phyloP scores from a whole-genome alignment of 2,888 invertebrate genomes.

The Epistrophella euchroma region DNA sequence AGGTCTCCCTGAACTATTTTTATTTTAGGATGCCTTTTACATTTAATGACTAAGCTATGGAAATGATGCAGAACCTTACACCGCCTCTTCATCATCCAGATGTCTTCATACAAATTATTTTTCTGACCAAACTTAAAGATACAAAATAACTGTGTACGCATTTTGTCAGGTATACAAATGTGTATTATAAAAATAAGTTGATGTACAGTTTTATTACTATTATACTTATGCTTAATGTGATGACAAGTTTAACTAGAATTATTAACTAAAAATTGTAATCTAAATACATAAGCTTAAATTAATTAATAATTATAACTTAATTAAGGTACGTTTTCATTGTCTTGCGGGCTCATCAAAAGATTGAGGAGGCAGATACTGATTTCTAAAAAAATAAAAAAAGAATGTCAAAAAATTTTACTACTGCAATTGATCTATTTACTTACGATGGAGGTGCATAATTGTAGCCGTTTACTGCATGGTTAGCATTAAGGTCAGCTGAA shows the following conservation, averaged over 20 bases:
- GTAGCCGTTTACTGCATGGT: slow-evolving; percentile 78
- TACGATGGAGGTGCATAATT: slow-evolving; percentile 79
- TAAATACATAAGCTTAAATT: slow-evolving; percentile 31
- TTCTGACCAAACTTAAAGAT: too few species aligned
- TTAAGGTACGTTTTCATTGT: slow-evolving; percentile 59
- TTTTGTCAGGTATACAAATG: slow-evolving; percentile 52
- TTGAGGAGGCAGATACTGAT: slow-evolving; percentile 39
- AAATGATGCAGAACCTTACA: too few species aligned
- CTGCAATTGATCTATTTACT: slow-evolving; percentile 35
- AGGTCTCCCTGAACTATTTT: too few species aligned
- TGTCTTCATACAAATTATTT: too few species aligned
- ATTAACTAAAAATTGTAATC: slow-evolving; percentile 49
- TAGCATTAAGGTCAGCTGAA: slow-evolving; percentile 26
- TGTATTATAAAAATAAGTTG: slow-evolving; percentile 51
- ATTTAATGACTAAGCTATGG: too few species aligned
- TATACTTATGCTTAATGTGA: slow-evolving; percentile 62
- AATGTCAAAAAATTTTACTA: not conserved
- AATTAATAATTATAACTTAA: slow-evolving; percentile 31
- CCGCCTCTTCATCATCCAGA: too few species aligned
- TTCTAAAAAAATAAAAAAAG: slow-evolving; percentile 8
- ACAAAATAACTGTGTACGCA: not conserved
- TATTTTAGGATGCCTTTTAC: too few species aligned
- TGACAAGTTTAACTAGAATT: slow-evolving; percentile 63
- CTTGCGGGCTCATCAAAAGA: slow-evolving; percentile 27
- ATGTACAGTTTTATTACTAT: slow-evolving; percentile 54